phyloP scores from a whole-genome alignment of 2,888 invertebrate genomes.

The Nemurella pictetii region DNA sequence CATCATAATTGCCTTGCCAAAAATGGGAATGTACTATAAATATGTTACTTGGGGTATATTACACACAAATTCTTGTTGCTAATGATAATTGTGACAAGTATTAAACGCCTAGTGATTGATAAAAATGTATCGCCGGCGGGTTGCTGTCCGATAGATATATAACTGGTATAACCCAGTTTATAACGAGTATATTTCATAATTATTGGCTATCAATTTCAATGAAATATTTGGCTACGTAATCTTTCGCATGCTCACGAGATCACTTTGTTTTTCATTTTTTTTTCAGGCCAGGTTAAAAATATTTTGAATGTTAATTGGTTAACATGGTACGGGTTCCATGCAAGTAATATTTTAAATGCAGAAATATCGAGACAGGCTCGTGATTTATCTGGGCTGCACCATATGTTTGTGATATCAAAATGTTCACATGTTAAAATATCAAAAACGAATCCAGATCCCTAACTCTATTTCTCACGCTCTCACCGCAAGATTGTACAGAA shows the following conservation, averaged over 20 bases:
- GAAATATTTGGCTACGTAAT: background rate
- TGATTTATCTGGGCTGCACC: too few relatives aligned
- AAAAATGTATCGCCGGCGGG: background rate
- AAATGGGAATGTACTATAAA: too few relatives aligned
- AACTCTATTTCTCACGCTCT: background rate
- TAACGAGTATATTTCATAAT: background rate
- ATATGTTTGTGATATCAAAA: too few relatives aligned
- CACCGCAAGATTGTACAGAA: too few relatives aligned
- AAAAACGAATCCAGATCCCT: background rate
- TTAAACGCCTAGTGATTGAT: background rate
- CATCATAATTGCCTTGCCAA: background rate
- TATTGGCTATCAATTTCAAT: background rate
- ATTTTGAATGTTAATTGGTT: background rate
- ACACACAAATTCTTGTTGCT: background rate
- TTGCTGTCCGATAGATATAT: background rate
- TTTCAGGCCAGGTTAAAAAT: background rate
- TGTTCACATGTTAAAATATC: background rate
- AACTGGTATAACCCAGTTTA: background rate
- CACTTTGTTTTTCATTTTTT: background rate
- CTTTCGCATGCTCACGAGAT: background rate
- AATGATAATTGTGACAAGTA: constrained; percentile 1
- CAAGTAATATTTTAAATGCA: background rate
- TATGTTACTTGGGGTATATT: background rate
- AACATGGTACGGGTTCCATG: background rate
- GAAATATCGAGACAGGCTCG: background rate